Base-by-base conservation (phyloP, 2,888 invertebrate genomes). In the Acanthoscelides obtectus region DNA sequence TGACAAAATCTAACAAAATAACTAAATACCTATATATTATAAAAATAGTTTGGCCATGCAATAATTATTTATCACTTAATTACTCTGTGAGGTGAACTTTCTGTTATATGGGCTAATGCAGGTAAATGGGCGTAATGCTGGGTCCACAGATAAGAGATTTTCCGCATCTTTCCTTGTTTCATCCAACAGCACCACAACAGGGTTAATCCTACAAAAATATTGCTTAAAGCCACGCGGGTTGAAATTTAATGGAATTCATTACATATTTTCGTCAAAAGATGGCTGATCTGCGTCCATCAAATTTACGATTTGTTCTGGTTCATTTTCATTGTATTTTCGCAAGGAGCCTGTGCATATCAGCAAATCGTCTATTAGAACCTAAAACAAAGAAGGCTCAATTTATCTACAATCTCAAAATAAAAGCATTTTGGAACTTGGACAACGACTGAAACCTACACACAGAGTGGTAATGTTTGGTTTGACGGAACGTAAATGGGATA, bases 291-390 rank as follows among this genome's bases (percentile, higher is more conserved):
- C 79, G 68, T 83, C 80, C 5, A 81, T 82, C 73, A 85, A 83
- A 66, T 82, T 73, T 63, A 85, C 78, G 20, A 80, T 80, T 72
- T 82, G 79, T 69, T 79, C 76, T 69, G 75, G 72, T 27, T 76
- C 71, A 2, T 70, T 65, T 25, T 76, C 73, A 67, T 77, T 72
- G 68, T 78, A 82, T 72, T 79, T 80, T 64, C 81, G 80, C 72
- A 85, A 76, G 22, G 89, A 89, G 22, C 95, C 95, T 81, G 93
- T 94, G 84, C 92, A 94, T 27, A 95, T 88, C 75, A 95, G 84
- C 75, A 95, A 85, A 83, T 95, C 95, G 81, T 95, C 95, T 75
- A 95, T 91, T 76, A 94, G 85, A 72, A 95, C 87, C 94, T 94
- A 81, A 25, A 83, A 71, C 68, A 69, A 67, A 12, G 20, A 22